Evolutionary conservation across 2,888 invertebrate species (phyloP).

Genomic region (Gymnocheta viridis): DNA sequence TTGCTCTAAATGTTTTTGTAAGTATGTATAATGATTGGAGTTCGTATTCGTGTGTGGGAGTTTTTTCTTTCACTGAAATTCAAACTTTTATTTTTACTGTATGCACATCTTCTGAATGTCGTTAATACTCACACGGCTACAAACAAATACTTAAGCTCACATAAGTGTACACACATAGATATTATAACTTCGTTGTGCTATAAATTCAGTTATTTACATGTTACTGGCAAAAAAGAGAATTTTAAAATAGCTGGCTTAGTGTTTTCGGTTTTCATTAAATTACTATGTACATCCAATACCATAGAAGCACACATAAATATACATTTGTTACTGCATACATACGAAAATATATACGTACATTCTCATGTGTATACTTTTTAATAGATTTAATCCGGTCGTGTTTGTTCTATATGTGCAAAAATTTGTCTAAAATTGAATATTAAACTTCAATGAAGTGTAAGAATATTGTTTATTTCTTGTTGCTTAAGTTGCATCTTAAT

Average conservation of each 20-base stretch:
- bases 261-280: constrained; percentile 65
- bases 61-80: constrained; percentile 3
- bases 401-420: constrained; percentile 2
- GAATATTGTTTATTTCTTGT: constrained; percentile 28
- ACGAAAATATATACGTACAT: not conserved
- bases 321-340: not conserved
- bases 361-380: not conserved
- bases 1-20: constrained; percentile 26
- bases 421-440: constrained; percentile 44
- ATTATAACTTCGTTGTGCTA: constrained; percentile 21
- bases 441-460: constrained; percentile 29
- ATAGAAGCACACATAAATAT: not conserved
- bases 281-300: constrained; percentile 27
- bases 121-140: constrained; percentile 9
- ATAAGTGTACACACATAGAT: not conserved
- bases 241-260: constrained; percentile 66
- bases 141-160: not conserved
- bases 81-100: constrained; percentile 23
- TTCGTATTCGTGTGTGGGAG: not conserved
- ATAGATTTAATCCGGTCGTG: constrained; percentile 1
- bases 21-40: not conserved
- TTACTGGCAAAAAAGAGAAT: constrained; percentile 60
- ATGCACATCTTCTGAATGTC: not conserved
- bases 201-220: constrained; percentile 50
- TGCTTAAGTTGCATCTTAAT: not conserved